These are phyloP conservation scores for Pseudanteris insignis DNA, from an alignment of 2,888 invertebrate genomes.

Conservation along the genomic window DNA sequence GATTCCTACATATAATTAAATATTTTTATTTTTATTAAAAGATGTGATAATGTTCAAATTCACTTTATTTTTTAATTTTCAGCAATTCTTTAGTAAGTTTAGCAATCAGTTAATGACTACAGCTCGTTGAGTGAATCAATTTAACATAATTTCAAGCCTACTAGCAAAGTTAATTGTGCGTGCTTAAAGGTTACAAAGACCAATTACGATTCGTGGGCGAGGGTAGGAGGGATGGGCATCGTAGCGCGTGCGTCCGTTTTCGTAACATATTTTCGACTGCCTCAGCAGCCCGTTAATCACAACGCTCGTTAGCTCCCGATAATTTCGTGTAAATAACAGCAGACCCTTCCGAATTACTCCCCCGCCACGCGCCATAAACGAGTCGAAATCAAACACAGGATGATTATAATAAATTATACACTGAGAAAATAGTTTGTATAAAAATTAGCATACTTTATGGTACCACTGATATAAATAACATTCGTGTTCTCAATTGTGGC, in stretches of 20 bases:
- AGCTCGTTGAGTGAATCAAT: slow-evolving; percentile 33
- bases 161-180: slow-evolving; percentile 31
- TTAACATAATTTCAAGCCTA: slow-evolving; percentile 33
- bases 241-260: slow-evolving; percentile 36
- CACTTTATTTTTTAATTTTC: no score
- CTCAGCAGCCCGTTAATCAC: slow-evolving; percentile 53
- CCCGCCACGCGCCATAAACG: slow-evolving; percentile 43
- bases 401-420: no score
- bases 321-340: slow-evolving; percentile 50
- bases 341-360: slow-evolving; percentile 32
- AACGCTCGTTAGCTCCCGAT: slow-evolving; percentile 55
- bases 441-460: no score
- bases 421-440: no score
- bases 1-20: no score
- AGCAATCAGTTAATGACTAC: no score
- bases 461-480: no score
- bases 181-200: slow-evolving; percentile 33
- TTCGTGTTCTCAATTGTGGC: no score
- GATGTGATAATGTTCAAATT: no score
- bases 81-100: no score
- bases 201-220: slow-evolving; percentile 37
- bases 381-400: slow-evolving; percentile 5
- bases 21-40: no score
- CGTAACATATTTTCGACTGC: slow-evolving; percentile 34
- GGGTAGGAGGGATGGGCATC: slow-evolving; percentile 18